Conservation (phyloP, 1,140 invertebrate genomes). For the Micrasema longulum region DNA sequence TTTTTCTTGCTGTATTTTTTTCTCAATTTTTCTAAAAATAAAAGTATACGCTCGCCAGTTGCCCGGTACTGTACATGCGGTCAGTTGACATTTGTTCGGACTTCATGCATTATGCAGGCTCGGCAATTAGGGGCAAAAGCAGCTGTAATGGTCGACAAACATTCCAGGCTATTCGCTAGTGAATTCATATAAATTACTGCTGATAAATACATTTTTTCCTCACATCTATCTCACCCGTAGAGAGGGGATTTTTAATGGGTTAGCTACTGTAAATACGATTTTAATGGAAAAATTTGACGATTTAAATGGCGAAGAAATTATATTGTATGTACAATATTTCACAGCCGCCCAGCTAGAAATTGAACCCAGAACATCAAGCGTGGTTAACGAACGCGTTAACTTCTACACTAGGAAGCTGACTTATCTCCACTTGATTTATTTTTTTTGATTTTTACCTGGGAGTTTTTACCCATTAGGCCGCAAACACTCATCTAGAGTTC, state of each 20-base stretch:
- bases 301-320: not conserved
- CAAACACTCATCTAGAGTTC: too few relatives aligned
- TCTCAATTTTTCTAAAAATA: too few relatives aligned
- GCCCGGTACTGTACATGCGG: not conserved
- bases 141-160: conserved; percentile 30
- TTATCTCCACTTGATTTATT: too few relatives aligned
- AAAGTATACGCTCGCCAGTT: not conserved
- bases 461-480: too few relatives aligned
- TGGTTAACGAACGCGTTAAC: too few relatives aligned
- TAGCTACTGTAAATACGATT: not conserved
- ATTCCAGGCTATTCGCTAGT: conserved; percentile 15
- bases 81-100: conserved; percentile 24
- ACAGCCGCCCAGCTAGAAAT: too few relatives aligned
- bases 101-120: conserved; percentile 23
- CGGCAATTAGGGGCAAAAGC: conserved; percentile 11
- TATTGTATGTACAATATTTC: too few relatives aligned
- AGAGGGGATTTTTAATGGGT: not conserved
- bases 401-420: too few relatives aligned
- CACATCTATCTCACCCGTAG: not conserved
- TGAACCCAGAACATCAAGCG: too few relatives aligned
- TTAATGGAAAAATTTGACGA: too few relatives aligned
- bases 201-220: conserved; percentile 16
- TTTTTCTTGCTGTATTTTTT: too few relatives aligned
- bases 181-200: conserved; percentile 11
- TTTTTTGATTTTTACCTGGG: too few relatives aligned